Evolutionary conservation across 1,140 invertebrate species (phyloP).

Genomic region (Capitella teleta): DNA sequence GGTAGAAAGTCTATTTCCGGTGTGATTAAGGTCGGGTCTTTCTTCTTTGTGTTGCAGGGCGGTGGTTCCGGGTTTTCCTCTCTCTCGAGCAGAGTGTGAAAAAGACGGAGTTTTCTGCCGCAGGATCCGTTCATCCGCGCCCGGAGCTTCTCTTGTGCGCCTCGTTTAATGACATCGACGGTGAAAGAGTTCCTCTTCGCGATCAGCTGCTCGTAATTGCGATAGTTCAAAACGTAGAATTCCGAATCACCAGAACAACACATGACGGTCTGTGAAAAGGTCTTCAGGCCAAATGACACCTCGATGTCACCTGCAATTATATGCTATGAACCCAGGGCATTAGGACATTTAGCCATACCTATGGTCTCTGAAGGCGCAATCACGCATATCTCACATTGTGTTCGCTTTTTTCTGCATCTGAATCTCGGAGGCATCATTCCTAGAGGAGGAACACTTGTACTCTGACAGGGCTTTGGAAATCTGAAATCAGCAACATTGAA

Average conservation of each 20-base stretch:
- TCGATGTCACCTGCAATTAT: conserved; percentile 24
- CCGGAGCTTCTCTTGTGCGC: conserved; percentile 25
- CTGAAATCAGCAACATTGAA: no score
- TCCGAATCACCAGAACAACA: conserved; percentile 28
- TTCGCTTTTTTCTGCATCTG: no score
- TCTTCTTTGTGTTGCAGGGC: neutral
- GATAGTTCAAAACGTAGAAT: conserved; percentile 29
- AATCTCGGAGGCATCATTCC: no score
- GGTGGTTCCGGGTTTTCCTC: neutral
- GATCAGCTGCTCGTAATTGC: conserved; percentile 35
- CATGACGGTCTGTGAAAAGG: conserved; percentile 29
- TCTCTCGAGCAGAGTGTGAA: conserved; percentile 9
- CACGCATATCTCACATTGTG: no score
- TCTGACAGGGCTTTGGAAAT: no score
- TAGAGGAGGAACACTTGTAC: no score
- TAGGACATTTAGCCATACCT: no score
- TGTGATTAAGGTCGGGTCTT: neutral
- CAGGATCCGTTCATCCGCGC: conserved; percentile 15
- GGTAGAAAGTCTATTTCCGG: neutral
- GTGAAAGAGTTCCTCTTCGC: conserved; percentile 23
- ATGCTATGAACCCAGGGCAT: neutral
- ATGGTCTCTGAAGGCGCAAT: no score
- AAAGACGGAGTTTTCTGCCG: conserved; percentile 8
- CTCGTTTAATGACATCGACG: conserved; percentile 22
- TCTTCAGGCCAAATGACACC: conserved; percentile 21